Conservation (phyloP, 2,888 invertebrate genomes). For the Trimorus sp. region DNA sequence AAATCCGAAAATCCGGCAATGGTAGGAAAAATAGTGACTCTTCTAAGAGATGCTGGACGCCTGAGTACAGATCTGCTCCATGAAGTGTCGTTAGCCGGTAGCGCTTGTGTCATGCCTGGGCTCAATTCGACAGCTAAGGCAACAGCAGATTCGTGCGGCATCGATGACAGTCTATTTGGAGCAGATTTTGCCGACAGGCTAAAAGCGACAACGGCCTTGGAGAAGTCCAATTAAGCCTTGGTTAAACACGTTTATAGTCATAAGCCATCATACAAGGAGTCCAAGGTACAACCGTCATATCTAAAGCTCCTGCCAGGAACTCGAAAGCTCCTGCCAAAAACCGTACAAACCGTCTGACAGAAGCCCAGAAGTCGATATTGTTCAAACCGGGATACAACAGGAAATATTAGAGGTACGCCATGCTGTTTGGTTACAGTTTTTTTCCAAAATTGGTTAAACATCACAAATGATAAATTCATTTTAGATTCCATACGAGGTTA, state of each 20-base stretch:
- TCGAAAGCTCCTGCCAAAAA: neutral
- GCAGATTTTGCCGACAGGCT: neutral
- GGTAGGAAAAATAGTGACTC: too few species aligned
- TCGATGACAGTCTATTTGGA: neutral
- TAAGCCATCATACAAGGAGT: neutral
- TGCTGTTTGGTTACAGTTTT: too few species aligned
- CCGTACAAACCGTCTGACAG: neutral
- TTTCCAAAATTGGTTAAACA: too few species aligned
- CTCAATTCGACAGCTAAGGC: slow-evolving; percentile 3
- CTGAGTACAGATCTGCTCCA: neutral
- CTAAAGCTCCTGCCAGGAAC: slow-evolving; percentile 1
- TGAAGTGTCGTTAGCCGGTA: slow-evolving; percentile 8
- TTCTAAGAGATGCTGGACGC: slow-evolving; percentile 15
- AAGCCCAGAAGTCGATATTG: neutral
- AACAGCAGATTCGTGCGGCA: neutral
- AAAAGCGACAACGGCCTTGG: slow-evolving; percentile 2
- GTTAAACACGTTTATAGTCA: neutral
- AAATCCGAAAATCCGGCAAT: too few species aligned
- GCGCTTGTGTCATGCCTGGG: neutral
- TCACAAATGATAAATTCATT: too few species aligned
- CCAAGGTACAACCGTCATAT: neutral
- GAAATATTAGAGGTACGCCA: too few species aligned
- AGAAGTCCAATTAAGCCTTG: neutral
- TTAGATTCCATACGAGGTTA: too few species aligned
- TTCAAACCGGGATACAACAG: neutral